These are phyloP conservation scores for Pleuronectes platessa DNA, from an alignment of 2,113 vertebrate genomes.

Conservation along the genomic window DNA sequence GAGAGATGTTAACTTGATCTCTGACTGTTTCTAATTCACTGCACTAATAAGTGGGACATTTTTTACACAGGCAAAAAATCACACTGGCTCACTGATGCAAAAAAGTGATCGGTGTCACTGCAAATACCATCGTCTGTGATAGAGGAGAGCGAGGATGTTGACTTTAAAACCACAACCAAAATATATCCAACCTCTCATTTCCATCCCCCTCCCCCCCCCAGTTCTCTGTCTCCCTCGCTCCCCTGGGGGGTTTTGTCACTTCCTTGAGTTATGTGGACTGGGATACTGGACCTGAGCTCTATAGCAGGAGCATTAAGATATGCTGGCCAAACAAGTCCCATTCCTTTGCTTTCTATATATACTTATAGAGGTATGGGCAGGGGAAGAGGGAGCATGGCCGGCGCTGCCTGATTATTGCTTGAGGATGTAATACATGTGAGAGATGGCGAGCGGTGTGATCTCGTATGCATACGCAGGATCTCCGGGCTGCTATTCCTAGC, in stretches of 20 bases:
- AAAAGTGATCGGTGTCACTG: conserved; percentile 42
- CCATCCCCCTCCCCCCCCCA: conserved; percentile 16
- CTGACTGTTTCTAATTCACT: conserved; percentile 42
- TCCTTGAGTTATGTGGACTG: conserved; percentile 79
- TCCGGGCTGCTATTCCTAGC: conserved; percentile 63
- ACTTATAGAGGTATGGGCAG: conserved; percentile 44
- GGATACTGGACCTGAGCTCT: conserved; percentile 71
- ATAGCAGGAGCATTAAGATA: conserved; percentile 67
- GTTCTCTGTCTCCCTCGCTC: conserved; percentile 39
- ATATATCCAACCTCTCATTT: conserved; percentile 56
- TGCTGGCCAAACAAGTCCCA: conserved; percentile 77
- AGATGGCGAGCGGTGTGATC: conserved; percentile 67
- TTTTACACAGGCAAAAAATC: conserved; percentile 20
- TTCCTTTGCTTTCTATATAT: conserved; percentile 76
- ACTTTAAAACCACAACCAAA: conserved; percentile 55
- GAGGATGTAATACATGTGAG: conserved; percentile 79
- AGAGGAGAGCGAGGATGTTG: conserved; percentile 39
- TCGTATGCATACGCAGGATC: conserved; percentile 66
- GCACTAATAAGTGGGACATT: conserved; percentile 31
- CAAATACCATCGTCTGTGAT: conserved; percentile 26
- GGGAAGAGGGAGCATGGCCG: conserved; percentile 44
- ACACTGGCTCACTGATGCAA: neutral
- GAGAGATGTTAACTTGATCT: conserved; percentile 33
- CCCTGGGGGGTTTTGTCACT: conserved; percentile 74
- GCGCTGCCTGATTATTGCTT: conserved; percentile 74